phyloP scores from a whole-genome alignment of 2,888 invertebrate genomes.

The Ornithoptera alexandrae region DNA sequence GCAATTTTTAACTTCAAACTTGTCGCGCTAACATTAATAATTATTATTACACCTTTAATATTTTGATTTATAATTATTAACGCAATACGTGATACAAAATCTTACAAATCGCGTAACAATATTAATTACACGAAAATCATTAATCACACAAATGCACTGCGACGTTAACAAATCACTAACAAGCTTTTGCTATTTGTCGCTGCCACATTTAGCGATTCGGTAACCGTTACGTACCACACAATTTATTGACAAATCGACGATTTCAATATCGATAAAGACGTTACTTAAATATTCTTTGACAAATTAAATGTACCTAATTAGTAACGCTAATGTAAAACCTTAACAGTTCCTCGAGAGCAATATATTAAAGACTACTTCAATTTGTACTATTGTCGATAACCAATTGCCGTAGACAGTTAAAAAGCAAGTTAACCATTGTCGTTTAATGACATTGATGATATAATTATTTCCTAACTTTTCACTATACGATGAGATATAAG shows the following conservation, averaged over 20 bases:
- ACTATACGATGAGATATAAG: too few species aligned
- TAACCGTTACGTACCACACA: constrained; percentile 23
- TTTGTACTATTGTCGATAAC: too few species aligned
- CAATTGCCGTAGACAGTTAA: too few species aligned
- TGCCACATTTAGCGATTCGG: constrained; percentile 38
- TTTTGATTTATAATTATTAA: too few species aligned
- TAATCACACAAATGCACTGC: constrained; percentile 40
- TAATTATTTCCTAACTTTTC: too few species aligned
- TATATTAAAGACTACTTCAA: too few species aligned
- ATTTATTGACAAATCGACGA: constrained; percentile 33
- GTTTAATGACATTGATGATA: too few species aligned
- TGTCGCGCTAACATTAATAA: too few species aligned
- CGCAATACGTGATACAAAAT: too few species aligned
- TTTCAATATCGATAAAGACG: constrained; percentile 33
- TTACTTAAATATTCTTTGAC: constrained; percentile 26
- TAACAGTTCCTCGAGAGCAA: not conserved
- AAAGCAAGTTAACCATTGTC: too few species aligned
- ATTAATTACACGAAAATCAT: constrained; percentile 6
- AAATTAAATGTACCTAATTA: constrained; percentile 8
- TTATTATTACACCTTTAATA: too few species aligned
- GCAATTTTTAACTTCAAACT: too few species aligned
- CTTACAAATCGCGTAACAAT: not conserved
- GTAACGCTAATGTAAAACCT: constrained; percentile 1
- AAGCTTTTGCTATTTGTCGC: constrained; percentile 56
- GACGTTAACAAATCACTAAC: constrained; percentile 56